Percentiles rank a stretch among this genome's conserved stretches.
phyloP scores from a whole-genome alignment of 2,113 vertebrate genomes.

The Propithecus coquereli region DNA sequence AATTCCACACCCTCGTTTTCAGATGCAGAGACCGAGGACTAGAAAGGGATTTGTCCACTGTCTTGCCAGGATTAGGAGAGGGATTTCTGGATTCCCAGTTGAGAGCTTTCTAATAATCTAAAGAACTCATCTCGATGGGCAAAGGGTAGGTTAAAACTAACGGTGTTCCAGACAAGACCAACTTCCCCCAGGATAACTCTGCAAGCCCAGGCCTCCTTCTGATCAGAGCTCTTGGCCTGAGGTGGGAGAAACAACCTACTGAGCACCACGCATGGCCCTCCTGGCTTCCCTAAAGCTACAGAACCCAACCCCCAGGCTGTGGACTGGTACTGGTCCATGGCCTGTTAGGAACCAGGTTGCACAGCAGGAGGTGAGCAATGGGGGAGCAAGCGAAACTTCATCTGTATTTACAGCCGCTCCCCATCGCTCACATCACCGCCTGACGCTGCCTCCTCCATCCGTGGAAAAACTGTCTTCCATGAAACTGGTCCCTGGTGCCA shows the following conservation, averaged over 20 bases:
- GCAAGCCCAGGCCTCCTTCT: background rate
- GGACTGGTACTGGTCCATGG: too few species aligned
- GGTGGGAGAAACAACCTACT: background rate
- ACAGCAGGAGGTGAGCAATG: too few species aligned
- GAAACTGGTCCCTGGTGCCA: too few species aligned
- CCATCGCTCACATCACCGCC: too few species aligned
- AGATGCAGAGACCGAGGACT: background rate
- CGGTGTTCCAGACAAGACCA: background rate
- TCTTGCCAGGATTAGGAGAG: background rate
- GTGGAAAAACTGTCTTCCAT: too few species aligned
- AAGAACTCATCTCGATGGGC: background rate
- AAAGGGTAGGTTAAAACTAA: background rate
- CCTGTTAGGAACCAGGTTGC: too few species aligned
- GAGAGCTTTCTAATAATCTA: background rate
- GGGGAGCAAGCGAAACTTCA: too few species aligned
- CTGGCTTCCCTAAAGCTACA: background rate
- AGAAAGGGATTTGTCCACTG: background rate
- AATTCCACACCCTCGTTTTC: background rate
- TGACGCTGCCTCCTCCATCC: too few species aligned
- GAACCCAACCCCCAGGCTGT: too few species aligned
- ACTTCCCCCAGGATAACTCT: background rate
- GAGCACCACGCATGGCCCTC: rapidly evolving
- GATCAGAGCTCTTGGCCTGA: background rate
- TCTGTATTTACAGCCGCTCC: too few species aligned
- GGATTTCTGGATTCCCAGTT: background rate